Evolutionary conservation across 2,797 vertebrate species (phyloP), one percentile per base, ranked within the genome.

Genomic region (Melanotaenia nigrans): DNA sequence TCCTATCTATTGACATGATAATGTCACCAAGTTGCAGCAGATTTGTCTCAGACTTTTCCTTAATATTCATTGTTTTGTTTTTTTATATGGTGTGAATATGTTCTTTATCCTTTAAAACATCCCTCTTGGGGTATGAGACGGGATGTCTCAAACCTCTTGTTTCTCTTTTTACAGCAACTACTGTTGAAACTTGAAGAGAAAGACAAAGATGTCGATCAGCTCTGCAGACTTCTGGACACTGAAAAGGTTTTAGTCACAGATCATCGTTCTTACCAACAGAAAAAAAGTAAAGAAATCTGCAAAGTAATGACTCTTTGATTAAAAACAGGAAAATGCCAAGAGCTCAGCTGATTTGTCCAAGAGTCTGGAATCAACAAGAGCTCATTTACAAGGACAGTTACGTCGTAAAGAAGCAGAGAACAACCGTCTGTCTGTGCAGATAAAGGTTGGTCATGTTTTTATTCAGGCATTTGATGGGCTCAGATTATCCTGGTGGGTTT

Each of bases 351-450:
- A 96, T 25, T 86, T 96, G 12, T 95, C 95, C 32, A 97, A 95
- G 65, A 95, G 92, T 7, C 86, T 97, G 92, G 96, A 98, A 75
- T 84, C 93, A 0, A 93, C 96, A 61, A 92, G 93, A 76, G 95
- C 94, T 61, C 96, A 93, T 79, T 89, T 98, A 64, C 97, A 98
- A 85, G 93, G 92, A 0, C 96, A 97, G 82, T 86, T 99, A 60
- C 93, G 95, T 36, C 94, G 75, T 82, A 97, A 94, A 81, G 97
- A 98, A 65, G 94, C 96, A 0, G 96, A 98, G 59, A 98, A 96
- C 82, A 96, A 94, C 87, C 95, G 96, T 0, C 92, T 98, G 2
- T 61, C 75, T 0, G 79, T 94, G 25, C 96, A 97, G 86, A 95
- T 98, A 53, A 94, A 94, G 96, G 97, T 98, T 81, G 42, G 75